These are phyloP conservation scores for Lethocerus indicus DNA, from an alignment of 1,140 invertebrate species.

Conservation along the genomic window DNA sequence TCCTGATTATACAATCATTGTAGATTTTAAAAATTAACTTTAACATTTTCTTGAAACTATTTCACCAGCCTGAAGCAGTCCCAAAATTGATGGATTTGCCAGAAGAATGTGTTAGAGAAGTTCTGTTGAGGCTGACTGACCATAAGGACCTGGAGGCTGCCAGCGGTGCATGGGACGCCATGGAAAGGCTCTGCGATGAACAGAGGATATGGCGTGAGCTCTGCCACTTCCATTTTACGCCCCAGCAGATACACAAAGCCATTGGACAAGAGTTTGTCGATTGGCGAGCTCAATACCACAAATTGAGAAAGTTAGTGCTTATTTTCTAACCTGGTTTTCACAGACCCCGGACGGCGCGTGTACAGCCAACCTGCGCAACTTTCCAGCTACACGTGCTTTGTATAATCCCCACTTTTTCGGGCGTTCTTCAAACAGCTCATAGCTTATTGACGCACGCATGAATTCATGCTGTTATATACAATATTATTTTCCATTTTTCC, in stretches of 20 bases:
- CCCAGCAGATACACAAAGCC: slow-evolving; percentile 49
- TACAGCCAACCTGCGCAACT: too few relatives aligned
- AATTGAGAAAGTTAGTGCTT: slow-evolving; percentile 43
- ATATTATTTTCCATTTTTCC: too few relatives aligned
- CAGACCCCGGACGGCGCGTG: too few relatives aligned
- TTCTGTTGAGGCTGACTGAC: slow-evolving; percentile 76
- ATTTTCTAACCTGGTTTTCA: not conserved
- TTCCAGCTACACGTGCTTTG: too few relatives aligned
- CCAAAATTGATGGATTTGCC: slow-evolving; percentile 51
- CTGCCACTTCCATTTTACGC: slow-evolving; percentile 80
- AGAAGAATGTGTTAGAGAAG: slow-evolving; percentile 80
- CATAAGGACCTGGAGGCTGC: slow-evolving; percentile 73
- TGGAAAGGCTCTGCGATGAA: slow-evolving; percentile 68
- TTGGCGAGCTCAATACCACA: slow-evolving; percentile 57
- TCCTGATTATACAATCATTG: too few relatives aligned
- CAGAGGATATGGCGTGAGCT: slow-evolving; percentile 83
- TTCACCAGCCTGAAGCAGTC: not conserved
- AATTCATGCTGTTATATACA: too few relatives aligned
- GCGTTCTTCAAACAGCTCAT: too few relatives aligned
- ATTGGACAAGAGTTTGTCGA: slow-evolving; percentile 26
- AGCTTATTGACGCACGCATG: too few relatives aligned
- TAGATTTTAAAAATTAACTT: too few relatives aligned
- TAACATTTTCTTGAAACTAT: too few relatives aligned
- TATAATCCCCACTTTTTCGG: too few relatives aligned
- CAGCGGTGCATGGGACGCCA: slow-evolving; percentile 47